A percentile compares a stretch with the other conserved stretches of the same genome.
Conservation (phyloP, 2,888 invertebrate species). For the Crematogaster levior region DNA sequence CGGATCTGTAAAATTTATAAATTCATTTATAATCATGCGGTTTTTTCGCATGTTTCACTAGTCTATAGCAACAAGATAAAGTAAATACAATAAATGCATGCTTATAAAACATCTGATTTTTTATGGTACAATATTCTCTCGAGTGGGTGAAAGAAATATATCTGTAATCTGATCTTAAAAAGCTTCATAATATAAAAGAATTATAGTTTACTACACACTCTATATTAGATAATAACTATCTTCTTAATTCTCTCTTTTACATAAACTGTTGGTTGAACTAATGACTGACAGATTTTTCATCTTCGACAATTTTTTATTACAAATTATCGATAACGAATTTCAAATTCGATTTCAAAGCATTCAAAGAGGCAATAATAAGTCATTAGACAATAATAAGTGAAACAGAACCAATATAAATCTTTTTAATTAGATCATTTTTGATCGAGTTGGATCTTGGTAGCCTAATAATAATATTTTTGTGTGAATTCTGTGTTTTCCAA, state of each 20-base stretch:
- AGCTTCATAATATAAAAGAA: neutral
- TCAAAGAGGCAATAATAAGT: no score
- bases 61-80: neutral
- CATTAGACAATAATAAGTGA: no score
- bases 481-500: no score
- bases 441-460: no score
- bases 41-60: neutral
- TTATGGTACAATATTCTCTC: neutral
- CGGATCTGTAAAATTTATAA: slow-evolving; percentile 12
- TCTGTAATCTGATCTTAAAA: neutral
- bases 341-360: neutral
- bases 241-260: neutral
- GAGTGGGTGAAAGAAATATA: neutral
- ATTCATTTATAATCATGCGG: neutral
- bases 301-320: neutral
- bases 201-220: neutral
- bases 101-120: neutral
- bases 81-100: neutral
- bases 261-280: neutral
- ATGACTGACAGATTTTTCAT: neutral
- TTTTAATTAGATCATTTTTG: no score
- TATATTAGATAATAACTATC: neutral
- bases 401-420: no score
- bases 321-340: neutral
- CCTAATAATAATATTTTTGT: no score